Percentiles rank a stretch among this genome's conserved stretches.
Conservation (phyloP, 2,888 invertebrate genomes). For the Willowsia nigromaculata region DNA sequence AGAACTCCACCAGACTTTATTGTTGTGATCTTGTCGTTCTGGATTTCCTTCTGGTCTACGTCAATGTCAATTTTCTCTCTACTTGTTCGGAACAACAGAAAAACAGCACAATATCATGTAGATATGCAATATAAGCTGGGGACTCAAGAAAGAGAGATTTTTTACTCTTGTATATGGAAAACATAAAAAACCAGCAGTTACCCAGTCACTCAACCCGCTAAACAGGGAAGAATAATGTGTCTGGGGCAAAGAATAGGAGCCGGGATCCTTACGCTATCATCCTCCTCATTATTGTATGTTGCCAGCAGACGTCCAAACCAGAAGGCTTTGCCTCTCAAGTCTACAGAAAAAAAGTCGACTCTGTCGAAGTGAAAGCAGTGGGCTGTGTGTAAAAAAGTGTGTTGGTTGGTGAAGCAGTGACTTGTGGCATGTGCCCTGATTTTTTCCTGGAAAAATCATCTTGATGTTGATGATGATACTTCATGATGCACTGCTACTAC, state of each 20-base stretch:
- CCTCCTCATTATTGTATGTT: neutral
- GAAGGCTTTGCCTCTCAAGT: neutral
- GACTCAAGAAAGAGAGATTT: too few species aligned
- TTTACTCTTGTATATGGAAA: neutral
- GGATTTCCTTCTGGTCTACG: neutral
- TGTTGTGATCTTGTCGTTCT: constrained; percentile 11
- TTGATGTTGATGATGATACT: neutral
- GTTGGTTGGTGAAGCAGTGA: neutral
- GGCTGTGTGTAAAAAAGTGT: neutral
- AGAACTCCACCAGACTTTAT: neutral
- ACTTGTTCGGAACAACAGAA: neutral
- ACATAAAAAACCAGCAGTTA: neutral
- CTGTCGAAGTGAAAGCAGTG: constrained; percentile 1
- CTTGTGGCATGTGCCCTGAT: neutral
- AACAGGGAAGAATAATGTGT: neutral
- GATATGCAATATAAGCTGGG: too few species aligned
- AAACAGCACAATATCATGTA: neutral
- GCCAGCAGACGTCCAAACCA: constrained; percentile 6
- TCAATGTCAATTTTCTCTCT: constrained; percentile 25
- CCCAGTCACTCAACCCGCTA: too few species aligned
- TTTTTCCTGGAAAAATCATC: neutral
- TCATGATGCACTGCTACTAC: neutral
- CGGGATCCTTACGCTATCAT: neutral
- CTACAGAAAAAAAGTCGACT: neutral
- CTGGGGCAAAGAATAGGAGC: neutral